phyloP scores from a whole-genome alignment of 2,113 vertebrate species.

The Osmerus eperlanus region DNA sequence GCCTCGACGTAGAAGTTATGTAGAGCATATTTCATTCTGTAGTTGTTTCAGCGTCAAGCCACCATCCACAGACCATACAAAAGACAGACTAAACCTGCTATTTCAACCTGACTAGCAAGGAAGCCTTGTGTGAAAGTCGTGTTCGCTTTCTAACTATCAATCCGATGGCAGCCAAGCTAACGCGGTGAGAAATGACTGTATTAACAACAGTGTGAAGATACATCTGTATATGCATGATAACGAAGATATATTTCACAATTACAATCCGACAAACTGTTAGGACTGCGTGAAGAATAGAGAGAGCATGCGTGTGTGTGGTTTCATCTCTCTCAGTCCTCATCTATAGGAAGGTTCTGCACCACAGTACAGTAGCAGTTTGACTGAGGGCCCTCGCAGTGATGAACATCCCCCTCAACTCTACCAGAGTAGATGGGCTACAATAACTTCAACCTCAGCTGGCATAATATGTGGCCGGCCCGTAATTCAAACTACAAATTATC shows the following conservation, averaged over 20 bases:
- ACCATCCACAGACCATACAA: too few relatives aligned
- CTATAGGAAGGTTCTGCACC: too few relatives aligned
- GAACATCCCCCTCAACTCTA: not conserved
- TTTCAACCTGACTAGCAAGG: too few relatives aligned
- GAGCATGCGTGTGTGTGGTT: not conserved
- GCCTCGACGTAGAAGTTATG: too few relatives aligned
- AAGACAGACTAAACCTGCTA: too few relatives aligned
- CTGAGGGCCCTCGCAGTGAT: too few relatives aligned
- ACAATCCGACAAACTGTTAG: not conserved
- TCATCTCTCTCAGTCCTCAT: not conserved
- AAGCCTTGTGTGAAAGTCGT: too few relatives aligned
- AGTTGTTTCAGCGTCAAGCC: too few relatives aligned
- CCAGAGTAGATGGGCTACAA: conserved; percentile 29
- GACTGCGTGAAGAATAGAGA: not conserved
- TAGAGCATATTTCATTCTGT: too few relatives aligned
- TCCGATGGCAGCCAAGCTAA: conserved; percentile 6
- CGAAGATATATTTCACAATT: not conserved
- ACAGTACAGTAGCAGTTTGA: too few relatives aligned
- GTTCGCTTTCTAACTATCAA: too few relatives aligned
- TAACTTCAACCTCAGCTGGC: conserved; percentile 38
- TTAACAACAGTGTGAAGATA: not conserved
- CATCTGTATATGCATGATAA: not conserved
- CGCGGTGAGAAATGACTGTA: not conserved
- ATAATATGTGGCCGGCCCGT: conserved; percentile 41
- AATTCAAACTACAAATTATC: conserved; percentile 61